Base-by-base conservation (phyloP, 2,113 vertebrate genomes). In the Copsychus sechellarum region DNA sequence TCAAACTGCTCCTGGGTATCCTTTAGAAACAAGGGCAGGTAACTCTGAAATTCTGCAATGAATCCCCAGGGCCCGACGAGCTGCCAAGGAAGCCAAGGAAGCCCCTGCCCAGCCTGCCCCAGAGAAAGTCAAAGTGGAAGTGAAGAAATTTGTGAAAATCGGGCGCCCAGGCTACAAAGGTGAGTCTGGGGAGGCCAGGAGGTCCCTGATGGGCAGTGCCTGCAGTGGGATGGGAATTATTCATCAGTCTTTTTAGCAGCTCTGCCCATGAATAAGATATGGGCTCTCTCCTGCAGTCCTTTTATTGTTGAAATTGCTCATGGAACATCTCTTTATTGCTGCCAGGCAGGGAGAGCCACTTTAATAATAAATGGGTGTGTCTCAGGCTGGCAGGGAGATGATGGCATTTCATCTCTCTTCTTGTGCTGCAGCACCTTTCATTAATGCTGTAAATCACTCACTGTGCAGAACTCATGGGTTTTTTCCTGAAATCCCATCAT, bases 131-230 rank as follows among this genome's bases (percentile, higher is more conserved):
- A 99, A 99, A 92, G 99, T 99, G 66, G 99, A 99, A 90, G 99
- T 99, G 76, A 99, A 99, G 97, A 99, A 99, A 81, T 99, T 99
- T 97, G 99, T 99, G 81, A 99, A 99, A 97, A 99, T 99, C 5
- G 99, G 99, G 12, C 98, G 99, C 18, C 99, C 99, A 0, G 99
- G 99, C 83, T 99, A 99, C 93, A 99, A 99, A 98, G 99, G 99
- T 99, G 50, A 1, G 42, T 24, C 8, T 1, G 25, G 42, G 43
- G 14, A 9, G 50, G 9, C 47, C 50, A 2, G 34, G 34, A 25
- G 77, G 13, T 3, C 4, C 10, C 18, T 34, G 6, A 1, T 7
- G 24, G 73, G 61, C 67, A 57, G 26, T 6, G 51, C 17, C 23
- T 5, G 36, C 88, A 51, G 50, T 53, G 51, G 29, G n/a, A 0